These are phyloP conservation scores for Centropus bengalensis DNA, from an alignment of 2,113 vertebrate genomes.

Conservation along the genomic window DNA sequence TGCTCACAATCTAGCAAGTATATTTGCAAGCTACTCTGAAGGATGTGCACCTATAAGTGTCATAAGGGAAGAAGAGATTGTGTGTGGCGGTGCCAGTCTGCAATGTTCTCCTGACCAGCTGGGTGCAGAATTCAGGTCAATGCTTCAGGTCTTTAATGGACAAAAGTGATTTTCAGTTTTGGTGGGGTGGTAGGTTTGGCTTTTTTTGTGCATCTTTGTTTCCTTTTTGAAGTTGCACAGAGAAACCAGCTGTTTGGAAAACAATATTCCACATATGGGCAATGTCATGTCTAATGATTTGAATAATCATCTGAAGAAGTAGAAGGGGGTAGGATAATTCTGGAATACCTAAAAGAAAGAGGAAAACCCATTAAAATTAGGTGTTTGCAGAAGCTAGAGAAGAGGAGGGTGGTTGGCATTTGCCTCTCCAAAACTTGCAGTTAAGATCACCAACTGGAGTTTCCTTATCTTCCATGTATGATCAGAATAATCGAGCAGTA, in stretches of 20 bases:
- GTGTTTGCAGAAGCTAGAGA: constrained; percentile 4
- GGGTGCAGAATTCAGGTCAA: neutral
- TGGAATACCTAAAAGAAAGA: neutral
- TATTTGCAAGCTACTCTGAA: neutral
- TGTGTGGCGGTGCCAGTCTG: neutral
- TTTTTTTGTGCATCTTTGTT: neutral
- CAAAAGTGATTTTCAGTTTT: neutral
- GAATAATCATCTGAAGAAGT: neutral
- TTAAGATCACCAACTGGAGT: neutral
- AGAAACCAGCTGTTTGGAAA: neutral
- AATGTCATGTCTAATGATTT: neutral
- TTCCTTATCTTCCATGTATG: neutral
- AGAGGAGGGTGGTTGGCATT: neutral
- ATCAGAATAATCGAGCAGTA: neutral
- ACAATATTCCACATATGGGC: neutral
- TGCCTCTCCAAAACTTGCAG: neutral
- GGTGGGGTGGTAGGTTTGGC: neutral
- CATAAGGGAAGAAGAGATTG: neutral
- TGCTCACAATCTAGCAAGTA: neutral
- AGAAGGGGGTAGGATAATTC: neutral
- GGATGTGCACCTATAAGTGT: neutral
- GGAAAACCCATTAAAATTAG: neutral
- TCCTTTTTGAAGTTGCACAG: neutral
- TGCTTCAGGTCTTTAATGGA: neutral
- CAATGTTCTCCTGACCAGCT: neutral